Conservation (phyloP, 2,113 vertebrate species). For the Helogale parvula region DNA sequence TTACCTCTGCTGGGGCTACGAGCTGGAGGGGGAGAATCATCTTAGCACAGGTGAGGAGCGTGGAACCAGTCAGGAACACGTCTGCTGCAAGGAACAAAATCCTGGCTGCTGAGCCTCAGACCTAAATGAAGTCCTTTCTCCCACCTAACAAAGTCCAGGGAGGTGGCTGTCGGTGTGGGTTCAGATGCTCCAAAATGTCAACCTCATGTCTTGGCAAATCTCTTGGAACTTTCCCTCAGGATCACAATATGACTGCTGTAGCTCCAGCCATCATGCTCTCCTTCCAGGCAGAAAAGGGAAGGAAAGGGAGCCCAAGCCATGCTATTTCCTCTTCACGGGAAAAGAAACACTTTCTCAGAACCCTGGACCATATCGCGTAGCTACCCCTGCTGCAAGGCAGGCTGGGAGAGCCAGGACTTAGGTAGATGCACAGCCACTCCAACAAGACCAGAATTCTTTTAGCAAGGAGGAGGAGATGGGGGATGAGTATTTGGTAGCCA, state of each 20-base stretch:
- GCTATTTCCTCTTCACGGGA: background rate
- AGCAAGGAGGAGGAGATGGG: background rate
- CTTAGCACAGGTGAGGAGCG: background rate
- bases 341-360: background rate
- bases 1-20: background rate
- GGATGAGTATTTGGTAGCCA: background rate
- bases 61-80: too few species aligned
- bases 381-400: background rate
- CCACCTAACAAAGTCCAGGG: background rate
- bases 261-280: background rate
- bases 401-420: background rate
- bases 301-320: too few species aligned
- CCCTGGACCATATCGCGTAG: background rate
- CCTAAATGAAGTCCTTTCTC: background rate
- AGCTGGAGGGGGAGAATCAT: fast-evolving
- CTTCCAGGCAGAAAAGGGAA: background rate
- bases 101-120: background rate
- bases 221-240: background rate
- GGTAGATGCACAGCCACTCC: background rate
- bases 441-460: background rate
- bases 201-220: background rate
- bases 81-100: fast-evolving
- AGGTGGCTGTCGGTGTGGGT: background rate
- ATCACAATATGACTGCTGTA: background rate
- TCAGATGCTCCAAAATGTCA: fast-evolving